Conservation (phyloP, 2,797 vertebrate species). For the Allobates femoralis region DNA sequence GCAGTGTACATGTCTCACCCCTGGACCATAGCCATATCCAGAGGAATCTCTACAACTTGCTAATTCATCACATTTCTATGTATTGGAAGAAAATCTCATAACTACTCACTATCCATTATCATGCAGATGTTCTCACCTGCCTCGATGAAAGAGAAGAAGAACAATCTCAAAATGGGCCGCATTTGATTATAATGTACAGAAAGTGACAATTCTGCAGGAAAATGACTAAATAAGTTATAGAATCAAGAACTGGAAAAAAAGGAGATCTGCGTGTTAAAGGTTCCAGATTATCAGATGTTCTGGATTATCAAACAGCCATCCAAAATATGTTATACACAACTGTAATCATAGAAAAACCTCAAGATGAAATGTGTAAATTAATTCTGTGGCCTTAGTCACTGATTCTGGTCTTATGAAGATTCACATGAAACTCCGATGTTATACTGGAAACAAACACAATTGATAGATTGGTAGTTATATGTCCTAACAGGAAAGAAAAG, state of each 20-base stretch:
- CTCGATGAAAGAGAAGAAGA: background rate
- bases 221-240: background rate
- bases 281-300: background rate
- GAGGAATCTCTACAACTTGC: background rate
- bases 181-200: constrained; percentile 22
- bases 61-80: constrained; percentile 23
- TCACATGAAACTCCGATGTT: too few relatives aligned
- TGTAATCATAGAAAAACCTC: too few relatives aligned
- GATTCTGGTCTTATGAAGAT: too few relatives aligned
- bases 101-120: constrained; percentile 13
- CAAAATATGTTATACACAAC: too few relatives aligned
- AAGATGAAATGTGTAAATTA: too few relatives aligned
- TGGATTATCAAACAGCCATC: background rate
- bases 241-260: background rate
- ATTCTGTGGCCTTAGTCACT: too few relatives aligned
- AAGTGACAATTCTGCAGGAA: background rate
- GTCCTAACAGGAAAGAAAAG: too few relatives aligned
- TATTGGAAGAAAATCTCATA: background rate
- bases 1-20: background rate
- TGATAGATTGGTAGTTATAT: too few relatives aligned
- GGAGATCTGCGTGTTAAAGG: background rate
- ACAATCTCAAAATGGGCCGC: background rate
- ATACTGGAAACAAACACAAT: too few relatives aligned
- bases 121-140: constrained; percentile 33
- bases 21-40: background rate